Base-by-base conservation (phyloP, 2,797 vertebrate genomes). In the Sebastes flavidus region DNA sequence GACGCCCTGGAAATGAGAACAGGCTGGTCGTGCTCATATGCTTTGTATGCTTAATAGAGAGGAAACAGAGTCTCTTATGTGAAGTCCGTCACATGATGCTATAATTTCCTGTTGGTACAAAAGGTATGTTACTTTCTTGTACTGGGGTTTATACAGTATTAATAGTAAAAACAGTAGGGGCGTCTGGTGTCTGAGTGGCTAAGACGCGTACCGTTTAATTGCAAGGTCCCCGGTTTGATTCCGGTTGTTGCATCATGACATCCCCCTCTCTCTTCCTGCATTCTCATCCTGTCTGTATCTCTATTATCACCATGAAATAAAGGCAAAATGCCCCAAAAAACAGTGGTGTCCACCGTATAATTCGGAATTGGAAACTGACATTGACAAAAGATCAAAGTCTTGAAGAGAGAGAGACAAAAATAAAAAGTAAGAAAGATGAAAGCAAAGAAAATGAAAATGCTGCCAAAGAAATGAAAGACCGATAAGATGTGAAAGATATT, bases 401-500 rank as follows among this genome's bases (percentile, higher is more conserved):
- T 63, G 66, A 56, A 25, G 10, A 75, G 49, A 78, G 25, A 78
- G 27, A 58, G 32, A 75, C 8, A 59, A 63, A 84, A 67, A 84
- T 74, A 83, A 75, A 88, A 88, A 71, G 69, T 68, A 63, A 58
- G 25, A 78, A 74, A 77, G 75, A 81, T 68, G 65, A 87, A 74
- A 86, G 72, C 18, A 58, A 52, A 80, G 77, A 78, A 87, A 87
- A 85, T 83, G 60, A 91, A 83, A 72, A 83, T 75, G 68, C 52
- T 60, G 72, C 72, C 72, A n/a, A 74, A 82, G 79, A 78, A 86
- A 80, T 25, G 55, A 82, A 91, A 78, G 71, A 71, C 58, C 46
- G 90, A 93, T 91, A 94, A 90, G 90, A 92, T 91, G 80, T 85
- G 81, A 88, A 84, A 89, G 91, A 92, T 91, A 90, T 78, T 82